Evolutionary conservation across 2,888 invertebrate genomes (phyloP).

Genomic region (Amphipyra tragopoginis): DNA sequence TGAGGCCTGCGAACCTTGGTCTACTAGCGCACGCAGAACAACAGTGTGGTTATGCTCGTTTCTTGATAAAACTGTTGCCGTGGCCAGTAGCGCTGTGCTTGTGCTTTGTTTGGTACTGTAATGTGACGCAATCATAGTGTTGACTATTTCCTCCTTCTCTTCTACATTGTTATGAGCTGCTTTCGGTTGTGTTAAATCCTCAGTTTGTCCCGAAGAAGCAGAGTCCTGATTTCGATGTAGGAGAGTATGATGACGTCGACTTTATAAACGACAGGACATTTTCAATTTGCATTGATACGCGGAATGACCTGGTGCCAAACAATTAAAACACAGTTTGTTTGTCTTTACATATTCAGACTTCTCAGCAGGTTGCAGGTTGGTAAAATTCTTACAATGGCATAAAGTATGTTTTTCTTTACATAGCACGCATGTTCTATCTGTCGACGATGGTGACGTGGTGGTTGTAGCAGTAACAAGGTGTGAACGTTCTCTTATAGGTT

Average conservation of each 20-base stretch:
- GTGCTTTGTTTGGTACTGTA: constrained; percentile 3
- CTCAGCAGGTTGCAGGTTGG: constrained; percentile 5
- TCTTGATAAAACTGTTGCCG: not conserved
- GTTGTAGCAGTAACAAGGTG: too few species aligned
- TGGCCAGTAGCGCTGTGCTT: constrained; percentile 1
- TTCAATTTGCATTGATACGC: not conserved
- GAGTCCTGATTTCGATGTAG: constrained; percentile 1
- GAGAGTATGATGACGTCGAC: constrained; percentile 4
- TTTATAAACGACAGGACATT: constrained; percentile 9
- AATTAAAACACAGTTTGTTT: constrained; percentile 9
- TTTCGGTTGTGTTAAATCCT: not conserved
- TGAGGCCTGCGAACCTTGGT: not conserved
- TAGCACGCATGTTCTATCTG: not conserved
- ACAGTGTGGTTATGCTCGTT: constrained; percentile 1
- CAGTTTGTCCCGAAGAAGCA: not conserved
- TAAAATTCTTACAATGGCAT: constrained; percentile 8
- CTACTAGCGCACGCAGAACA: not conserved
- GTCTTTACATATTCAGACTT: not conserved
- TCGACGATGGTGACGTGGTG: not conserved
- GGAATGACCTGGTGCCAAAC: constrained; percentile 14
- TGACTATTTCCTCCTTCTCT: constrained; percentile 7
- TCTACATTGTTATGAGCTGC: constrained; percentile 7
- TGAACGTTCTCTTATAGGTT: not conserved
- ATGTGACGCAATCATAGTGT: not conserved
- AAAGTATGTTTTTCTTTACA: not conserved